Evolutionary conservation across 2,888 invertebrate genomes (phyloP).

Genomic region (Syrphus vitripennis): DNA sequence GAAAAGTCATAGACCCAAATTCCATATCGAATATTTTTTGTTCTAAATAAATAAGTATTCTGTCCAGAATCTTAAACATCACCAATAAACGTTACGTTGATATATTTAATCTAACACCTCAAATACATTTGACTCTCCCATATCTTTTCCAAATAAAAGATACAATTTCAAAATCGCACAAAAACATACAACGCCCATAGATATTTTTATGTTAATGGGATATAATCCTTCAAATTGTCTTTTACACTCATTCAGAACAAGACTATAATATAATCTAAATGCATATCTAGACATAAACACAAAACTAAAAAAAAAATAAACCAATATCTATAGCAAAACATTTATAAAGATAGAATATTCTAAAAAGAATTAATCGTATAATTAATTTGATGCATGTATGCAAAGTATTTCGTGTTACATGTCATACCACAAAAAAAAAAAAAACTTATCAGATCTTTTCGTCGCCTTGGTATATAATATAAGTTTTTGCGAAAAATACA

Average conservation of each 20-base stretch:
- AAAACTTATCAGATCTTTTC: constrained; percentile 72
- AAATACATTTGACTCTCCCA: background rate
- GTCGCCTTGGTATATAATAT: constrained; percentile 63
- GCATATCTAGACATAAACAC: constrained; percentile 13
- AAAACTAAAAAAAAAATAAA: background rate
- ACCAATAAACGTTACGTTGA: no score
- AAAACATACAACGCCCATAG: background rate
- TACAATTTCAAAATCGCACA: constrained; percentile 2
- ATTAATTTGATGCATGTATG: constrained; percentile 82
- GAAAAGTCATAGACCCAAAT: no score
- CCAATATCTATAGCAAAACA: constrained; percentile 16
- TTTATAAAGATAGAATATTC: constrained; percentile 62
- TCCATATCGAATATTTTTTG: no score
- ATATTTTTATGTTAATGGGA: constrained; percentile 29
- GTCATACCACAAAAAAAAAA: no score
- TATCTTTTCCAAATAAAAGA: background rate
- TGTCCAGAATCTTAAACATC: no score
- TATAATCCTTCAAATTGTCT: constrained; percentile 61
- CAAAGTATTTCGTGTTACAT: constrained; percentile 75
- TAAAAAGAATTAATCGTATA: constrained; percentile 81
- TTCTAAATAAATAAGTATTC: no score
- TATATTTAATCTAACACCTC: no score
- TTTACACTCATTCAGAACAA: constrained; percentile 50
- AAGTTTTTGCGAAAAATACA: constrained; percentile 46
- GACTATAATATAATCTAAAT: constrained; percentile 35